Percentiles rank a stretch among this genome's conserved stretches.
Evolutionary conservation across 1,140 invertebrate species (phyloP).

Genomic region (Drosophila takahashii): DNA sequence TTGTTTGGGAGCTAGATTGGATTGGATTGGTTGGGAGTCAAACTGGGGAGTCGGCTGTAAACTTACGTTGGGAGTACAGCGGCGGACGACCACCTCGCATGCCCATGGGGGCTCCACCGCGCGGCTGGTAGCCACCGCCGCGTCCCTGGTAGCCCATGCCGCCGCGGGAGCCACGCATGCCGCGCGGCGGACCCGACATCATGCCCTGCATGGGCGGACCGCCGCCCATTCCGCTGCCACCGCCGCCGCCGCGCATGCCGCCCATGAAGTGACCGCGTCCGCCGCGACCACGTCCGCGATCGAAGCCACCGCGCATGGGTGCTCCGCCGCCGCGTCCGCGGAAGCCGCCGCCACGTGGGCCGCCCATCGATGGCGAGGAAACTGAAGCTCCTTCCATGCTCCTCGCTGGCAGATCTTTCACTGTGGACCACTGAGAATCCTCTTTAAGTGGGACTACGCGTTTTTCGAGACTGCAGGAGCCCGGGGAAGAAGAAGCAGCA

Average conservation of each 20-base stretch:
- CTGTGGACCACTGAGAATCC: conserved; percentile 25
- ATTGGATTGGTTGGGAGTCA: conserved; percentile 8
- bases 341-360: conserved; percentile 76
- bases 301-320: conserved; percentile 78
- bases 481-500: conserved; percentile 35
- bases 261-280: conserved; percentile 78
- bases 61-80: conserved; percentile 79
- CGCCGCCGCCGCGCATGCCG: conserved; percentile 74
- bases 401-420: conserved; percentile 34
- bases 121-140: conserved; percentile 75
- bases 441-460: conserved; percentile 21
- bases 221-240: conserved; percentile 54
- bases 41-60: neutral
- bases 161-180: conserved; percentile 73
- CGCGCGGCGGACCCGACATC: conserved; percentile 73
- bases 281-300: conserved; percentile 77
- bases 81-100: conserved; percentile 80
- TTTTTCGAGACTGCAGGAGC: conserved; percentile 19
- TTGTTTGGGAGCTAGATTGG: conserved; percentile 73
- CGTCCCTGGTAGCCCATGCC: conserved; percentile 70
- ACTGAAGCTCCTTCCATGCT: conserved; percentile 77
- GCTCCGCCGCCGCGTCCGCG: conserved; percentile 76
- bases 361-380: conserved; percentile 62
- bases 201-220: conserved; percentile 75
- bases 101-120: conserved; percentile 75